Conservation (phyloP, 1,140 invertebrate genomes). For the Rhopalosiphum maidis region DNA sequence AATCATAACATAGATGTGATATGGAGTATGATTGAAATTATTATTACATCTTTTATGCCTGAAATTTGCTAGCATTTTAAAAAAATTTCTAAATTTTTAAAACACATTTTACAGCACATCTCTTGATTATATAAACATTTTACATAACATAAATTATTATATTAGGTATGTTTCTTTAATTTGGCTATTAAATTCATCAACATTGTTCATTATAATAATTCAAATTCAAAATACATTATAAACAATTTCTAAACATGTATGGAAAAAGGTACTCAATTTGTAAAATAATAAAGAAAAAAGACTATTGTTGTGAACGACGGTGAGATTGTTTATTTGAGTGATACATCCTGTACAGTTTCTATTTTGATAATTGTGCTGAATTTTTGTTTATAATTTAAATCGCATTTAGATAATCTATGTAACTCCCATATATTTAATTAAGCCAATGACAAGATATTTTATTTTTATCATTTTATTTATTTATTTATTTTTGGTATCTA, state of each 20-base stretch:
- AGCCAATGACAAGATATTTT: not conserved
- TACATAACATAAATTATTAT: not conserved
- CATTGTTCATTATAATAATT: not conserved
- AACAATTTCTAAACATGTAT: not conserved
- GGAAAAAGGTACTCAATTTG: not conserved
- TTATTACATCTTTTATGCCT: not conserved
- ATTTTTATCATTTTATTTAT: not conserved
- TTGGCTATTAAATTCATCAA: not conserved
- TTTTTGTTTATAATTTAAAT: not conserved
- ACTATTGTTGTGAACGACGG: not conserved
- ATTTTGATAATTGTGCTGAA: constrained; percentile 17
- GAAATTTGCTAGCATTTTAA: not conserved
- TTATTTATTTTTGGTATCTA: not conserved
- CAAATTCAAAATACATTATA: not conserved
- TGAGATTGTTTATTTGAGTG: not conserved
- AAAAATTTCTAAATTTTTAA: not conserved
- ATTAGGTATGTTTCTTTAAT: not conserved
- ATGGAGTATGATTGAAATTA: not conserved
- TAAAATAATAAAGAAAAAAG: not conserved
- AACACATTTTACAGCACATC: constrained; percentile 11
- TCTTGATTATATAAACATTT: not conserved
- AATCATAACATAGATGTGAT: not conserved
- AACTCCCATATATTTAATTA: not conserved
- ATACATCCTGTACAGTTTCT: not conserved
- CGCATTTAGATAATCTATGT: constrained; percentile 5